Evolutionary conservation across 2,888 invertebrate genomes (phyloP), one percentile per base, ranked within the genome.

Genomic region (Plebejus melissa): DNA sequence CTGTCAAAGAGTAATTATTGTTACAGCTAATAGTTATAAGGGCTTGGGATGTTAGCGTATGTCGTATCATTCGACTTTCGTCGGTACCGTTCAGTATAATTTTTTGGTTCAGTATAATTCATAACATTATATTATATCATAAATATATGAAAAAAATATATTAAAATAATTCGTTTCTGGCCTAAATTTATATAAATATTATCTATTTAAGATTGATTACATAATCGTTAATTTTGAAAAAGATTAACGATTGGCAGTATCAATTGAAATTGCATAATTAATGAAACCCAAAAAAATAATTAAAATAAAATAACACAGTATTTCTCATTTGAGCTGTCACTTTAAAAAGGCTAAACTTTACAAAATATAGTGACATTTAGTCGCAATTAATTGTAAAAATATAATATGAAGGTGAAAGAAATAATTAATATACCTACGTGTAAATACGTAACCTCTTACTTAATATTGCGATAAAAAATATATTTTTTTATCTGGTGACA

Each of bases 381-480:
- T 54, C 16, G 16, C 54, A 54, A 54, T 54, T 54, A 54, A 54
- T 54, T 54, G 54, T 54, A 54, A 54, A 46, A 54, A 54, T 54
- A 54, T 2, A 1, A 32, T 16, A 54, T 16, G 54, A 54, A 54
- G 54, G 54, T 54, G 16, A 54, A 54, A 16, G 54, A 54, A 54
- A 54, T 54, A 16, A 54, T 54, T 54, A 54, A 54, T 54, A 54
- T 54, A n/a, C n/a, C n/a, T n/a, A 54, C 54, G 54, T 54, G 54
- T 16, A 54, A 54, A 54, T 54, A 54, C 54, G 11, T 54, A 54
- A 54, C 54, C 54, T 16, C 54, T 54, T 74, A 74, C 46, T 74
- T 70, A 75, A 75, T 71, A 70, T 70, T 41, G 58, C 71, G 46
- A 75, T 75, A 75, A 71, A 71, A 41, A 41, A 71, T 38, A 54